phyloP scores from a whole-genome alignment of 2,888 invertebrate genomes.

The Eilema sororculum region DNA sequence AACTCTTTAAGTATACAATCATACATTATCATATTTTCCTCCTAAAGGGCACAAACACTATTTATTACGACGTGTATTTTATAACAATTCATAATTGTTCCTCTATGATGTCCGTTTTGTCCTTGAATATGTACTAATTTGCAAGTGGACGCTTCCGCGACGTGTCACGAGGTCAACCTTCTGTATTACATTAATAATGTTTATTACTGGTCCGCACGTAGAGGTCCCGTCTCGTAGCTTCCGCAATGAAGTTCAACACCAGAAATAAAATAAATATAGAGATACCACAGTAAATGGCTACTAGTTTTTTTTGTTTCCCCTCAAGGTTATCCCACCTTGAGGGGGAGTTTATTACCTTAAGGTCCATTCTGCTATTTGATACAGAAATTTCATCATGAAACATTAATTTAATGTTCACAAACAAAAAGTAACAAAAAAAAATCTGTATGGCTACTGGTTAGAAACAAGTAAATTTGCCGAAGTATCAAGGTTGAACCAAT shows the following conservation, averaged over 20 bases:
- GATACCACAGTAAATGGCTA: slow-evolving; percentile 22
- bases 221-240: slow-evolving; percentile 55
- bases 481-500: slow-evolving; percentile 37
- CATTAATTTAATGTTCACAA: no score
- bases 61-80: slow-evolving; percentile 35
- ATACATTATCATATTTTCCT: slow-evolving; percentile 28
- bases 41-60: slow-evolving; percentile 26
- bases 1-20: neutral
- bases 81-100: slow-evolving; percentile 53
- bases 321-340: no score
- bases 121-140: slow-evolving; percentile 79
- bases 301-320: no score
- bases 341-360: no score
- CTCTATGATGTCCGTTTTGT: slow-evolving; percentile 54
- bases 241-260: slow-evolving; percentile 56
- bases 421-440: no score
- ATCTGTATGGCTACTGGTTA: no score
- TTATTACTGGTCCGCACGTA: slow-evolving; percentile 52
- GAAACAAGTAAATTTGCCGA: slow-evolving; percentile 31
- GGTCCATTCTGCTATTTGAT: no score
- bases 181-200: slow-evolving; percentile 61
- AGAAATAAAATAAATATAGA: slow-evolving; percentile 24
- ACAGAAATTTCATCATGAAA: no score
- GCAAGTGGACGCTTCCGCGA: slow-evolving; percentile 81
- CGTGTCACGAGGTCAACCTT: slow-evolving; percentile 62